These are phyloP conservation scores for Actinopyga echinites DNA, from an alignment of 53 echinoderm and acorn worm genomes.

Conservation along the genomic window DNA sequence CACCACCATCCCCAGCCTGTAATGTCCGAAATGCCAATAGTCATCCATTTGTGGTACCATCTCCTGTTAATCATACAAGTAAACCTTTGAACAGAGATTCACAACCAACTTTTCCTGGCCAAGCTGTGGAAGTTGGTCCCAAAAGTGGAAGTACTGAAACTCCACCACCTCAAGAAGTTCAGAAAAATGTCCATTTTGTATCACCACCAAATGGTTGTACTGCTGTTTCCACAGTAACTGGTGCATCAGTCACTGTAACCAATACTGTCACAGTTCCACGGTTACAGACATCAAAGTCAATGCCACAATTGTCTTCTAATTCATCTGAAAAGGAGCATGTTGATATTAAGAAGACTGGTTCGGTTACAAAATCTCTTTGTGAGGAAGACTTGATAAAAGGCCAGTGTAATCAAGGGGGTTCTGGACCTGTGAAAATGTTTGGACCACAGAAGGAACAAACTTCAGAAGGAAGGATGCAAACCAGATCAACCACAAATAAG, in stretches of 20 bases:
- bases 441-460: no score
- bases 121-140: neutral
- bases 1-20: neutral
- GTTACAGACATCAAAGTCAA: neutral
- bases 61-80: neutral
- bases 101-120: no score
- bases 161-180: neutral
- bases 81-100: neutral
- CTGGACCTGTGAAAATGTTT: no score
- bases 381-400: no score
- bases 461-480: no score
- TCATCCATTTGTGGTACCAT: slow-evolving; percentile 12
- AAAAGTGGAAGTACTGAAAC: neutral
- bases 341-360: neutral
- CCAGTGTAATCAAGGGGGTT: no score
- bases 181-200: neutral
- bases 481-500: no score
- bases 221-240: neutral
- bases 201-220: neutral
- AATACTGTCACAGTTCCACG: neutral
- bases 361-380: slow-evolving; percentile 2
- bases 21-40: neutral
- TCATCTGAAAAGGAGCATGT: neutral
- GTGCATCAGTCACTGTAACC: slow-evolving; percentile 10
- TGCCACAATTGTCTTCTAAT: neutral